Conservation (phyloP, 2,797 vertebrate species). For the Pseudochirops cupreus region DNA sequence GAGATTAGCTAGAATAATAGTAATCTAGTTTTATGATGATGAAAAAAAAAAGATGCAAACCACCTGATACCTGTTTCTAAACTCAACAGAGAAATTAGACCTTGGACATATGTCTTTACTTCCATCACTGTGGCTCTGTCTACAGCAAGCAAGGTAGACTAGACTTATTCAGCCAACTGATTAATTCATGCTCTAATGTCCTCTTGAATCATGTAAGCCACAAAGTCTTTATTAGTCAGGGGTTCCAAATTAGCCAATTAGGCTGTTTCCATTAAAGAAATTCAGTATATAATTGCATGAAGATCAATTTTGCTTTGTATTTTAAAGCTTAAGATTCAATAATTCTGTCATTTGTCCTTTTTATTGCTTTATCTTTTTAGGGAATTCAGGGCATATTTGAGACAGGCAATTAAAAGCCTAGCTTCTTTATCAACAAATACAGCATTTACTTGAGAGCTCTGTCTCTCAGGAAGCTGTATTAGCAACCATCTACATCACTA, state of each 20-base stretch:
- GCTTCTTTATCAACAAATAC: background rate
- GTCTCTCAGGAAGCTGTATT: background rate
- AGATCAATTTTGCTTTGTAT: background rate
- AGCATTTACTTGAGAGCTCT: background rate
- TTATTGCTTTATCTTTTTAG: background rate
- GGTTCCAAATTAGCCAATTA: background rate
- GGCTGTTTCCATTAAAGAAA: slow-evolving; percentile 3
- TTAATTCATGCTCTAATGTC: slow-evolving; percentile 1
- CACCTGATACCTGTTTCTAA: background rate
- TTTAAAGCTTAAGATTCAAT: slow-evolving; percentile 37
- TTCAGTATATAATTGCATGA: slow-evolving; percentile 20
- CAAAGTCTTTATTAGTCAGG: background rate
- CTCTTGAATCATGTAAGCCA: slow-evolving; percentile 14
- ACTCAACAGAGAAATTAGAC: background rate
- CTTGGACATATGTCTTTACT: slow-evolving; percentile 41
- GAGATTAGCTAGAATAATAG: background rate
- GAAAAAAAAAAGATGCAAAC: background rate
- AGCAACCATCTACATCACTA: background rate
- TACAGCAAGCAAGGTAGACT: background rate
- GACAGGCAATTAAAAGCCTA: background rate
- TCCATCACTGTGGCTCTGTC: background rate
- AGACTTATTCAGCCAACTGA: background rate
- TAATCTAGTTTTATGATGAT: background rate
- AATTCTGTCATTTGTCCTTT: background rate
- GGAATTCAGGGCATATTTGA: background rate